Base-by-base conservation (phyloP, 2,888 invertebrate species). In the Mechanitis mazaeus region DNA sequence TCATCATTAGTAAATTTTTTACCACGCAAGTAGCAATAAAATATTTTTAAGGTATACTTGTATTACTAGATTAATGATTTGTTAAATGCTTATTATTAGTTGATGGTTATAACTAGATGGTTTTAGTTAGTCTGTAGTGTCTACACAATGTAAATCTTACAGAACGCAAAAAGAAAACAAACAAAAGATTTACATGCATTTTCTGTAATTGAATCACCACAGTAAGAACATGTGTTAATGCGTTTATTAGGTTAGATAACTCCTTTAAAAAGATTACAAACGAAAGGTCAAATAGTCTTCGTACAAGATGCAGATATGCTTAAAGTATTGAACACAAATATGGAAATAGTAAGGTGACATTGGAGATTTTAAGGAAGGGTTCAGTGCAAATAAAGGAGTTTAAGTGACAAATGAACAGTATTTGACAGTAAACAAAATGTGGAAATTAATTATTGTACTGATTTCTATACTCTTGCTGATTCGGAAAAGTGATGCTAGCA, bases 401-500 rank as follows among this genome's bases (percentile, higher is more conserved):
- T 20, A 38, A 45, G 38, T 31, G 20, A 58, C 57, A 56, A 61
- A 60, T 67, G 67, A 67, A 80, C 71, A 65, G 42, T 47, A 20
- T n/a, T n/a, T 80, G 80, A 71, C 73, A 64, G 69, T 72, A 12
- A 69, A 70, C 64, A 66, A 64, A 64, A 66, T 66, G 66, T 77
- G 69, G 67, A 71, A 58, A 50, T 57, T 67, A 46, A 66, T 72
- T 64, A 68, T 75, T 62, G 50, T 68, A 35, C 60, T 76, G 42
- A 59, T 78, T 58, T 64, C 72, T 45, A 58, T 82, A 50, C 62
- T 77, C 54, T 67, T 74, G 38, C 54, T 79, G 3, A 55, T 79
- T 42, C 74, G 73, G 42, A 64, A 67, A 46, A 71, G 69, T 54
- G 74, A 77, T 0, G 79, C 80, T 0, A 81, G 81, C 1, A 76